Evolutionary conservation across 2,888 invertebrate species (phyloP).

Genomic region (Lissonota sp.): DNA sequence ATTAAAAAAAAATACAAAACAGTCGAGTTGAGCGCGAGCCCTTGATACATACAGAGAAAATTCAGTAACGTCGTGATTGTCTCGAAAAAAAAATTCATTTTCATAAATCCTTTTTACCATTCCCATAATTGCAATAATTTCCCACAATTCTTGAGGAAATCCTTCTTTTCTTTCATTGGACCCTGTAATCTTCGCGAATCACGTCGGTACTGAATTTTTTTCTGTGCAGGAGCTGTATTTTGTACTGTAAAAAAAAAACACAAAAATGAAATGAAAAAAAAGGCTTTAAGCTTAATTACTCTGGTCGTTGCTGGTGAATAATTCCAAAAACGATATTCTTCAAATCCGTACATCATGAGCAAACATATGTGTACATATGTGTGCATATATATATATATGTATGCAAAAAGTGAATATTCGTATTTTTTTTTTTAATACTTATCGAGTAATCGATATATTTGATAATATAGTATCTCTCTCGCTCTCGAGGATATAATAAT

Average conservation of each 20-base stretch:
- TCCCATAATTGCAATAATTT: neutral
- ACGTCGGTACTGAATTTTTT: constrained; percentile 78
- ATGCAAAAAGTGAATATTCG: constrained; percentile 35
- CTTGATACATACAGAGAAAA: constrained; percentile 75
- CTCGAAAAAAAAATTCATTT: constrained; percentile 5
- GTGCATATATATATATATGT: constrained; percentile 48
- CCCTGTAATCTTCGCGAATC: constrained; percentile 78
- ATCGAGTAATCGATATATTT: constrained; percentile 17
- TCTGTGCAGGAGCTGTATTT: constrained; percentile 81
- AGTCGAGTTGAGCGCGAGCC: constrained; percentile 72
- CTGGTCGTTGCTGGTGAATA: constrained; percentile 79
- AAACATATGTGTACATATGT: constrained; percentile 44
- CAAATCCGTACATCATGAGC: constrained; percentile 60
- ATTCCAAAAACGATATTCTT: constrained; percentile 57
- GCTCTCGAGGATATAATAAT: neutral
- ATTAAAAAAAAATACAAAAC: constrained; percentile 70
- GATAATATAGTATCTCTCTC: neutral
- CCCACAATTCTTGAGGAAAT: constrained; percentile 11
- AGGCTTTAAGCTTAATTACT: constrained; percentile 71
- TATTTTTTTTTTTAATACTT: constrained; percentile 35
- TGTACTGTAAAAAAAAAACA: constrained; percentile 83
- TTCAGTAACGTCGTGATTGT: constrained; percentile 73
- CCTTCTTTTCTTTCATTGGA: constrained; percentile 70
- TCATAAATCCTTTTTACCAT: neutral
- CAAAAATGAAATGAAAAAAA: constrained; percentile 49